Percentiles rank a stretch among this genome's conserved stretches.
These are phyloP conservation scores for Fulmarus glacialis DNA, from an alignment of 2,113 vertebrate species.

Conservation along the genomic window DNA sequence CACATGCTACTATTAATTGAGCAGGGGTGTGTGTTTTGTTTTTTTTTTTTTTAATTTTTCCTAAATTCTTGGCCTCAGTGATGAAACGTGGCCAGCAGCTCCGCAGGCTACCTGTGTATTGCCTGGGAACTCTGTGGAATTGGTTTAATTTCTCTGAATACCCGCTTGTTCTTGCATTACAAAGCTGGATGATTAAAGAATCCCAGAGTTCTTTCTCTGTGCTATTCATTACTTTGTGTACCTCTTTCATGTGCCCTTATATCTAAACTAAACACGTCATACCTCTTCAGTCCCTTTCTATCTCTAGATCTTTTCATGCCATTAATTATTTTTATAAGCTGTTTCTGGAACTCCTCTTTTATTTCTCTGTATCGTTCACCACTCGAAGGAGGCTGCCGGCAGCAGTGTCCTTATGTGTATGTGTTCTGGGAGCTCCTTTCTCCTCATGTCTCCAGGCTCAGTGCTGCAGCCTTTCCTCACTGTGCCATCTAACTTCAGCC, in stretches of 20 bases:
- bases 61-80: background rate
- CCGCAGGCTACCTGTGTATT: background rate
- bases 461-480: background rate
- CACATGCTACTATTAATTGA: background rate
- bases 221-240: constrained; percentile 34
- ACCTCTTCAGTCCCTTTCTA: constrained; percentile 22
- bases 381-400: background rate
- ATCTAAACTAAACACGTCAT: constrained; percentile 30
- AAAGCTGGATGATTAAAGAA: constrained; percentile 42
- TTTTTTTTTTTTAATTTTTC: background rate
- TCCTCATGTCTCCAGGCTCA: background rate
- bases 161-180: constrained; percentile 38
- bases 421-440: constrained; percentile 2
- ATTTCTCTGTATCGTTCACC: background rate
- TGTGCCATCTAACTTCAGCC: background rate
- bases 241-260: constrained; percentile 14
- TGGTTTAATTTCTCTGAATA: constrained; percentile 43
- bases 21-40: fast-evolving
- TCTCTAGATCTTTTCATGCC: constrained; percentile 40
- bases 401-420: background rate
- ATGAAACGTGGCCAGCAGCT: background rate
- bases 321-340: constrained; percentile 33
- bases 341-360: background rate
- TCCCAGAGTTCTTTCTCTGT: background rate
- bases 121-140: background rate